A percentile compares a stretch with the other conserved stretches of the same genome.
phyloP scores from a whole-genome alignment of 2,113 vertebrate genomes.

The Neolamprologus sp. region DNA sequence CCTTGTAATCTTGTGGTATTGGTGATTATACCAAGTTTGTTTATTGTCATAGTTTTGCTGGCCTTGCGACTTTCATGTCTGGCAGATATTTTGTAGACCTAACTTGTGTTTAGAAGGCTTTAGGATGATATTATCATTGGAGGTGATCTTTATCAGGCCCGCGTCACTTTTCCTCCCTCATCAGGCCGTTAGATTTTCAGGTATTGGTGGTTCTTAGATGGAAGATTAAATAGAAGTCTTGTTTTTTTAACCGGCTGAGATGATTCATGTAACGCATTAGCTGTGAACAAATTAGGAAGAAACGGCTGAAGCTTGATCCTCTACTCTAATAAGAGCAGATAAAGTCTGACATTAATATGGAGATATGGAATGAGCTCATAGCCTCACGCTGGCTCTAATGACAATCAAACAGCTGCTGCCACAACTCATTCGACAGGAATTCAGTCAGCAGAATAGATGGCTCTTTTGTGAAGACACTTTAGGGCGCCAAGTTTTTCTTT shows the following conservation, averaged over 20 bases:
- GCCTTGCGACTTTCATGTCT: conserved; percentile 20
- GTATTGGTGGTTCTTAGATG: not conserved
- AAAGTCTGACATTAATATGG: conserved; percentile 32
- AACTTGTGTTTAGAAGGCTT: conserved; percentile 6
- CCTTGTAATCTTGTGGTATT: conserved; percentile 57
- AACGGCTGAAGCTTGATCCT: not conserved
- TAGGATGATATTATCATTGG: conserved; percentile 16
- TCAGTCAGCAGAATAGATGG: conserved; percentile 59
- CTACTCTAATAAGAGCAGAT: not conserved
- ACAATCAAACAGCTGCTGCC: conserved; percentile 61
- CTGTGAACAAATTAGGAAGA: conserved; percentile 3
- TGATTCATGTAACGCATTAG: not conserved
- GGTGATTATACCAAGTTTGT: conserved; percentile 52
- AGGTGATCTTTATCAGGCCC: conserved; percentile 4
- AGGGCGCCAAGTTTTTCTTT: conserved; percentile 28
- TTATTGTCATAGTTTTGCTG: conserved; percentile 54
- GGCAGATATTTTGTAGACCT: conserved; percentile 34
- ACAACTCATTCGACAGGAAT: conserved; percentile 61
- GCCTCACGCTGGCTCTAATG: conserved; percentile 28
- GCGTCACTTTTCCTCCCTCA: not conserved
- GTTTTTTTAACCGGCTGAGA: not conserved
- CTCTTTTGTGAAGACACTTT: conserved; percentile 60
- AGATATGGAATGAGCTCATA: conserved; percentile 45
- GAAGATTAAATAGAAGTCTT: not conserved
- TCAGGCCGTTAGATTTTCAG: not conserved